Base-by-base conservation (phyloP, 2,888 invertebrate species). In the Athalia rosae region DNA sequence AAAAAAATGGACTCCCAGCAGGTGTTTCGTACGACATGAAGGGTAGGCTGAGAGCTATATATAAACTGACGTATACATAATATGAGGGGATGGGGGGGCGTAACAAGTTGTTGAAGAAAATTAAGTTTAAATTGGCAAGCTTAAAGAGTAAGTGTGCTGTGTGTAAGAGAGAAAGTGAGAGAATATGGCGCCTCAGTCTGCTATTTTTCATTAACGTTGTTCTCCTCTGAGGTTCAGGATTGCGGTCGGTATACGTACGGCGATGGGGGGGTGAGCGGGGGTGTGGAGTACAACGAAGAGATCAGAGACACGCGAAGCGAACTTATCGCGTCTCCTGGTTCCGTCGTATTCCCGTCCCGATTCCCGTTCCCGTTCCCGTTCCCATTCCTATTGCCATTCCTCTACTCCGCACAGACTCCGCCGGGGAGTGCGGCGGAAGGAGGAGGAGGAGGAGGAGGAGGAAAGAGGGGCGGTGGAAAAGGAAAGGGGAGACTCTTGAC, bases 71-170 rank as follows among this genome's bases (percentile, higher is more conserved):
- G 28, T 28, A 28, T 28, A 28, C 28, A 28, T 28, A 28, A 28
- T 28, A 28, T 28, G 28, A 28, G 28, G 28, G 41, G 4, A 50
- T 43, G 8, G 8, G 13, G 13, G 43, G 7, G 7, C 13, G 53
- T 56, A 50, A 56, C 53, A 69, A 69, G 69, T 56, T 43, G 53
- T 69, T 69, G n/a, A 69, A 56, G 56, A 43, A 41, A 69, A 69
- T 69, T 69, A 56, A 41, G 56, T 56, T 69, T 53, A 43, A 69
- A 69, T 56, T 48, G 66, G 66, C 66, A 56, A 69, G 43, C 41
- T 50, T 13, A 56, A 56, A 43, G 41, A 5, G n/a, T 47, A 43
- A 9, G 28, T 28, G 28, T 28, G 28, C 28, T 9, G 28, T 28
- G 28, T 28, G 28, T 28, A 28, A 2, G 28, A 28, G 28, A 28